Conservation (phyloP, 2,797 vertebrate species). For the Chiloscyllium punctatum region DNA sequence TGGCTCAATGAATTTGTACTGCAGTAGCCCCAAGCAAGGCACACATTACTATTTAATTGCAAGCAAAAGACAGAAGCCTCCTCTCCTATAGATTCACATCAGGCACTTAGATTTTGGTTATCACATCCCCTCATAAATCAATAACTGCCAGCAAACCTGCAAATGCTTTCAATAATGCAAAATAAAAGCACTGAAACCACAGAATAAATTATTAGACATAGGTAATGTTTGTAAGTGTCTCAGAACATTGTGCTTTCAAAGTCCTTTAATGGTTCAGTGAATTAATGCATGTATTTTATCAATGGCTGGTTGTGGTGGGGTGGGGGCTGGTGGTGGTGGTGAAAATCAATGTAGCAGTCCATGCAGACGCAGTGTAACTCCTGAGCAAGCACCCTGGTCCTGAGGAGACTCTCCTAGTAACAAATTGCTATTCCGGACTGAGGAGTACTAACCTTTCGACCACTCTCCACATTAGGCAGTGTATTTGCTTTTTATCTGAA, state of each 20-base stretch:
- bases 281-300: conserved; percentile 11
- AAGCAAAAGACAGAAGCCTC: not conserved
- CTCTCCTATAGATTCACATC: not conserved
- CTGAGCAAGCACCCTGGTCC: no score
- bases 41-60: not conserved
- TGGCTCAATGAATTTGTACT: conserved; percentile 2
- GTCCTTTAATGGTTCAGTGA: not conserved
- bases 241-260: not conserved
- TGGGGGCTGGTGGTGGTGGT: no score
- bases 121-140: not conserved
- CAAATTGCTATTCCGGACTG: not conserved
- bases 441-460: not conserved
- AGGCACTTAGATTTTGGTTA: not conserved
- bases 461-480: not conserved
- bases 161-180: not conserved
- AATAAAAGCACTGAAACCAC: not conserved
- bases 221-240: not conserved
- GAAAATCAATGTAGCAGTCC: no score
- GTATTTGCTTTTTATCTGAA: not conserved
- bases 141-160: not conserved
- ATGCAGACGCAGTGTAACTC: no score
- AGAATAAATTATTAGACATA: not conserved
- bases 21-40: not conserved
- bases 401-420: no score
- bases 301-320: no score